Conservation (phyloP, 2,888 invertebrate genomes). For the Ligdia adustata region DNA sequence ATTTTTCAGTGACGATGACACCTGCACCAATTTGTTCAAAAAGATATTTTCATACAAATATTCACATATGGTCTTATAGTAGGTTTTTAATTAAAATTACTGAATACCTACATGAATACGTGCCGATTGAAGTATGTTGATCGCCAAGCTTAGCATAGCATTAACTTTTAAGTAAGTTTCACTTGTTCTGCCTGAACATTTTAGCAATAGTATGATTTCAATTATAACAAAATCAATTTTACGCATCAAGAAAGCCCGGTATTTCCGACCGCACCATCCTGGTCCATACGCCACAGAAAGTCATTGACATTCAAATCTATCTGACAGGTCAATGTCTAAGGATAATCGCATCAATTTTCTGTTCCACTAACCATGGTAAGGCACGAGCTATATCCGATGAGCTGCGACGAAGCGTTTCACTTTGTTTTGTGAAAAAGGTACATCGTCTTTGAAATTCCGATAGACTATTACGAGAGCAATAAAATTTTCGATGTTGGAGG, state of each 20-base stretch:
- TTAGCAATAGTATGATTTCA: no score
- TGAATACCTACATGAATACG: no score
- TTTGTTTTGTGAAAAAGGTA: slow-evolving; percentile 17
- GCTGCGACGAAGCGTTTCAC: slow-evolving; percentile 43
- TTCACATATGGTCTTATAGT: no score
- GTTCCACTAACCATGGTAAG: slow-evolving; percentile 70
- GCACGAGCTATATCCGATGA: slow-evolving; percentile 67
- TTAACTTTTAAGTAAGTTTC: no score
- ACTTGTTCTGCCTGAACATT: no score
- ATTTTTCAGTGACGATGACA: no score
- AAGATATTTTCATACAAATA: no score
- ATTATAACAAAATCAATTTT: no score
- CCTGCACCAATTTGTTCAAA: no score
- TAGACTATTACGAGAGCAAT: slow-evolving; percentile 32
- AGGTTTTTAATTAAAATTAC: no score
- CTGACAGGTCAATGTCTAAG: slow-evolving; percentile 56
- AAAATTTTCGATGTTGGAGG: slow-evolving; percentile 37
- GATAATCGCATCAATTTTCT: slow-evolving; percentile 76
- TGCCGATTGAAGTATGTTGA: no score
- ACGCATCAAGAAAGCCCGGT: slow-evolving; percentile 41
- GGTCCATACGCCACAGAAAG: slow-evolving; percentile 37
- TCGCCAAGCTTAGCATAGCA: no score
- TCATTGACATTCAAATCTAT: slow-evolving; percentile 61
- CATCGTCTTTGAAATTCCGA: slow-evolving; percentile 25
- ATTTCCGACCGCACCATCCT: slow-evolving; percentile 44